These are phyloP conservation scores for Malaclemys terrapin DNA, from an alignment of 2,113 vertebrate genomes.

Conservation along the genomic window DNA sequence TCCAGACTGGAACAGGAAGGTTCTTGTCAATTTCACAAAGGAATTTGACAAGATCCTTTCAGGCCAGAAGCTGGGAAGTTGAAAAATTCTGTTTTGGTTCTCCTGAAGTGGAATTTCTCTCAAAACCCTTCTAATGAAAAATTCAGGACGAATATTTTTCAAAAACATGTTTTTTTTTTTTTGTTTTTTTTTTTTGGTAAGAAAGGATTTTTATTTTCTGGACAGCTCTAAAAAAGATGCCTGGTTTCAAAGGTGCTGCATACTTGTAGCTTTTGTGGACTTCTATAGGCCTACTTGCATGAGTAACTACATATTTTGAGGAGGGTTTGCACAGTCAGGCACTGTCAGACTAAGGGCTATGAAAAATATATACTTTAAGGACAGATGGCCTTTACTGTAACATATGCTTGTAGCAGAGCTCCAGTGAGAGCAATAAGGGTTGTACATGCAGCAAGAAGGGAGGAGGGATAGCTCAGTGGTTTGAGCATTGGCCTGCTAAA, in stretches of 20 bases:
- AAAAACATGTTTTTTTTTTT: background rate
- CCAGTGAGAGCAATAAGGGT: background rate
- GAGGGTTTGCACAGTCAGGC: background rate
- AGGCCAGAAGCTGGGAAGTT: background rate
- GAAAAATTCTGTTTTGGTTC: background rate
- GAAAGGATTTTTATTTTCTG: background rate
- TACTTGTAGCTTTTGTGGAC: background rate
- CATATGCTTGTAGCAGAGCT: background rate
- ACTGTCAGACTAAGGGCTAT: fast-evolving
- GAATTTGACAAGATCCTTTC: background rate
- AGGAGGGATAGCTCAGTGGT: no score
- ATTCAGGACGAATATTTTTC: background rate
- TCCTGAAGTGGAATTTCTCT: background rate
- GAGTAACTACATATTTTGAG: background rate
- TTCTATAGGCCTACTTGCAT: background rate
- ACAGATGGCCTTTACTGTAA: fast-evolving
- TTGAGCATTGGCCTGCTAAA: no score
- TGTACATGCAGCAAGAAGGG: background rate
- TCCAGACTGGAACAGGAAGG: background rate
- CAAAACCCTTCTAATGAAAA: background rate
- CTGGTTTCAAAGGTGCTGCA: background rate
- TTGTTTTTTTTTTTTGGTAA: background rate
- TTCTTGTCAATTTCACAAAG: background rate
- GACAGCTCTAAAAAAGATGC: background rate
- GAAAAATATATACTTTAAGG: background rate